Base-by-base conservation (phyloP, 2,113 vertebrate genomes). In the Serranochromis macrocephalus region DNA sequence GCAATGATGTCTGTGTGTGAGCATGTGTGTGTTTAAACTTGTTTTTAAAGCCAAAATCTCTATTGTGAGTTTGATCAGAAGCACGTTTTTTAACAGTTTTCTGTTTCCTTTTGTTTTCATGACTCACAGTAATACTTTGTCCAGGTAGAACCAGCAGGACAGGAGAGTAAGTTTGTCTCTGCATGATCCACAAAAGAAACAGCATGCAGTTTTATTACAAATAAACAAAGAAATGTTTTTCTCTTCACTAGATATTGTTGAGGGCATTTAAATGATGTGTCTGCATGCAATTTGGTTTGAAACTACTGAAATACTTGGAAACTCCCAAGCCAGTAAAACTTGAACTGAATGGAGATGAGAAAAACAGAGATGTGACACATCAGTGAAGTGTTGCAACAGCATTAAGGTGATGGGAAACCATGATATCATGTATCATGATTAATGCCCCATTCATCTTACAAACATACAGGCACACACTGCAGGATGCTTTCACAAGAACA, bases 361-460 rank as follows among this genome's bases (percentile, higher is more conserved):
- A 51, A 85, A 26, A 33, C 51, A 47, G 55, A 85, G 85, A 85
- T 87, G 83, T 79, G 71, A 89, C 88, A 82, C 80, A 71, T 89
- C 87, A 91, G 92, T 85, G 87, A 90, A 85, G 82, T 85, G 61
- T 91, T 81, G 63, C 80, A 86, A 58, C 80, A 61, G 68, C 57
- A 40, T 84, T 33, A 84, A 45, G 82, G 82, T 80, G 90, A 94
- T 87, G 88, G 88, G 55, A 83, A 85, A 84, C 51, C 84, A 82
- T 47, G 84, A 85, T 91, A 91, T 89, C 88, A 92, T 80, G 24
- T 79, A 78, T 87, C 80, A 85, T 91, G 92, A 95, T 94, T 91
- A 89, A 95, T 87, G 85, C 47, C 79, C 80, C 88, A 81, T 89
- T 90, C 81, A 88, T 94, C 82, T 84, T 17, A 55, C 87, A 81